Evolutionary conservation across 2,888 invertebrate genomes (phyloP), one percentile per base, ranked within the genome.

Genomic region (Malthinus seriepunctatus): DNA sequence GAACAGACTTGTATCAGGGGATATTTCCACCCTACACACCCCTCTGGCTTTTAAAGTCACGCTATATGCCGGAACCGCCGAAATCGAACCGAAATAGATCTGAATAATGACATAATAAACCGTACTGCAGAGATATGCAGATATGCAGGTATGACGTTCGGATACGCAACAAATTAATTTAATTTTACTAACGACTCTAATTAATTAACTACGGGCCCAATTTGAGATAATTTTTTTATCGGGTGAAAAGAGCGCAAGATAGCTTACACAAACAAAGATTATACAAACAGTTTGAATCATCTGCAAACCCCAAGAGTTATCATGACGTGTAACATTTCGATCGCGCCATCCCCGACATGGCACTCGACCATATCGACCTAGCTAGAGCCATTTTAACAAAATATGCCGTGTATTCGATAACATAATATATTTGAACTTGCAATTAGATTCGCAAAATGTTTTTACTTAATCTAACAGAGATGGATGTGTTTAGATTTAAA

Each of bases 281-380:
- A 37, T 50, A 32, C 46, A 44, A 58, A 47, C 23, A 31, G 15
- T 23, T 23, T 42, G 47, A 50, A 44, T 54, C 59, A 59, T 44
- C 59, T 51, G 48, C 51, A 56, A 34, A 46, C 48, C 42, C 49
- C 38, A 23, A 54, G 46, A 50, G 51, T 34, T 55, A 45, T 44
- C 48, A 47, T 51, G 48, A 46, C 55, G 39, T 55, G 51, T 37
- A 60, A 51, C 47, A 55, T 51, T 51, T 47, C 47, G 49, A 52
- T 56, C 56, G 60, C 60, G 51, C 60, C 60, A 60, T 60, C 60
- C 60, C 51, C 60, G 48, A 60, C 60, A 39, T 60, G 60, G 60
- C 60, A 60, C 60, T 52, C 56, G 42, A 51, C 54, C 54, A 54
- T 60, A 60, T 60, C 60, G 60, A 60, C 55, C 60, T 60, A 51